Conservation (phyloP, 2,113 vertebrate genomes). For the Sinocyclocheilus anshuiensis region DNA sequence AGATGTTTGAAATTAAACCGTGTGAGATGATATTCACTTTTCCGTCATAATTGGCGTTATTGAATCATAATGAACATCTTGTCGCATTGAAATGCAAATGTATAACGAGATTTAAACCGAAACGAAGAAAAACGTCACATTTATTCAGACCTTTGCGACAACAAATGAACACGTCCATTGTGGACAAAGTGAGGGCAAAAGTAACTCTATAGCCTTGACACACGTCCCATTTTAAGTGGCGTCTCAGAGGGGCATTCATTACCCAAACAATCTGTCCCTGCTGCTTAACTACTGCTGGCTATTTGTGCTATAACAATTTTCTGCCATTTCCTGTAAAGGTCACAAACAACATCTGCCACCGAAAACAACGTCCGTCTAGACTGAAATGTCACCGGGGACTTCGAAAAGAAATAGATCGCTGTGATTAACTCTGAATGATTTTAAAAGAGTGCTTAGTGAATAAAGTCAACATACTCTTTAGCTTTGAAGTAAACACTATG, state of each 20-base stretch:
- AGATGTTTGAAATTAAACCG: constrained; percentile 46
- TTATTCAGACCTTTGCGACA: neutral
- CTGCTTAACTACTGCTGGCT: constrained; percentile 46
- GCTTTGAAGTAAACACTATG: neutral
- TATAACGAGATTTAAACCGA: constrained; percentile 27
- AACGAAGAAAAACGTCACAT: neutral
- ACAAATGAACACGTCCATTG: neutral
- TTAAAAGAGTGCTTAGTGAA: constrained; percentile 21
- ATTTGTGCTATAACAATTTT: constrained; percentile 38
- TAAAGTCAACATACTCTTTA: constrained; percentile 13
- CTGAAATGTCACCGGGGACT: constrained; percentile 33
- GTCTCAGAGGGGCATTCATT: constrained; percentile 33
- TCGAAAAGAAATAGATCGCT: constrained; percentile 19
- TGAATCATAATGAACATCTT: constrained; percentile 42
- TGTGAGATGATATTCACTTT: constrained; percentile 47
- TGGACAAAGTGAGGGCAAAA: constrained; percentile 23
- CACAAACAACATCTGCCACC: constrained; percentile 40
- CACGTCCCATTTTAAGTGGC: constrained; percentile 18
- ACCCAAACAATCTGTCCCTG: constrained; percentile 36
- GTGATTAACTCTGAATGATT: constrained; percentile 28
- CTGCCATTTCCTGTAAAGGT: constrained; percentile 41
- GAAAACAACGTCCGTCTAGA: constrained; percentile 39
- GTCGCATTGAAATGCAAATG: constrained; percentile 36
- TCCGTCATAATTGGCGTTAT: neutral
- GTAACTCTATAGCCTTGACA: constrained; percentile 28